Evolutionary conservation across 2,888 invertebrate genomes (phyloP).

Genomic region (Nomada fucata): DNA sequence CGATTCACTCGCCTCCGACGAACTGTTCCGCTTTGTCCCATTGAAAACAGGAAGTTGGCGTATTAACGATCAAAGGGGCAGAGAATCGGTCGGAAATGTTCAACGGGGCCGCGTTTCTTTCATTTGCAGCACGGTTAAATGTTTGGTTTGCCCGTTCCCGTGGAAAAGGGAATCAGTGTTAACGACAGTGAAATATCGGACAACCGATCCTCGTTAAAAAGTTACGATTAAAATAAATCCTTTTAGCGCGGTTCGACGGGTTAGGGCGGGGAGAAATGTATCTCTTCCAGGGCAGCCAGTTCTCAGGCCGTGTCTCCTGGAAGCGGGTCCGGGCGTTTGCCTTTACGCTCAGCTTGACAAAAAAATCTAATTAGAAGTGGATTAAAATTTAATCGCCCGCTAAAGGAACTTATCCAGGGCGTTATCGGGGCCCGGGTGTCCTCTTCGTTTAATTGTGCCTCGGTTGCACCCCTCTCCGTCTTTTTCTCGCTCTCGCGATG

Average conservation of each 20-base stretch:
- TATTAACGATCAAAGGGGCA: slow-evolving; percentile 47
- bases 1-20: slow-evolving; percentile 8
- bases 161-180: slow-evolving; percentile 59
- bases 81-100: slow-evolving; percentile 31
- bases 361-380: slow-evolving; percentile 82
- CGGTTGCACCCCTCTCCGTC: slow-evolving; percentile 50
- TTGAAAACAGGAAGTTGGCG: slow-evolving; percentile 52
- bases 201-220: slow-evolving; percentile 81
- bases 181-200: slow-evolving; percentile 80
- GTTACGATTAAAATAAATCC: slow-evolving; percentile 82
- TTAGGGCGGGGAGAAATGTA: slow-evolving; percentile 32
- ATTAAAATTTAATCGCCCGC: slow-evolving; percentile 82
- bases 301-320: slow-evolving; percentile 47
- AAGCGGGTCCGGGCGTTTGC: slow-evolving; percentile 54
- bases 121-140: slow-evolving; percentile 24
- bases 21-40: slow-evolving; percentile 38
- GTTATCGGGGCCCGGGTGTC: slow-evolving; percentile 78
- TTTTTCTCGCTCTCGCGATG: slow-evolving; percentile 52
- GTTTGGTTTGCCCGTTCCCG: slow-evolving; percentile 10
- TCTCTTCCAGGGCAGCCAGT: slow-evolving; percentile 23
- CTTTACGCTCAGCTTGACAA: slow-evolving; percentile 69
- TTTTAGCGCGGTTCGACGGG: slow-evolving; percentile 69
- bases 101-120: slow-evolving; percentile 27
- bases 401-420: slow-evolving; percentile 78
- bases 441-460: slow-evolving; percentile 80